Evolutionary conservation across 2,113 vertebrate species (phyloP), one percentile per base, ranked within the genome.

Genomic region (Dipodomys stephensi): DNA sequence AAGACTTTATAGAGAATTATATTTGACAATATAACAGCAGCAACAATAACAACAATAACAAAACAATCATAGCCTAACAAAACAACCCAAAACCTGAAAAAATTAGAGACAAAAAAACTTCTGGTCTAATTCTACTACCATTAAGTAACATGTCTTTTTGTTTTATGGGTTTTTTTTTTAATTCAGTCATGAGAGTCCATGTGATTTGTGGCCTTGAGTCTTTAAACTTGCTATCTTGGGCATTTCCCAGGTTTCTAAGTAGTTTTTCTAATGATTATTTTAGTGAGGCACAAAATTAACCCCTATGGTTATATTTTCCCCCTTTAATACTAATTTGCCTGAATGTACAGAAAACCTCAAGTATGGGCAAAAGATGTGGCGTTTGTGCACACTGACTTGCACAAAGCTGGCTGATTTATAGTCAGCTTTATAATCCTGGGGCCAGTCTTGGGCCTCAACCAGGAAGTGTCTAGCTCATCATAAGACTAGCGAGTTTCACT

Each of bases 1-100:
- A 88, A 88, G 71, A 71, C 79, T 86, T 94, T 89, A 85, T 62
- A 92, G 92, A 95, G 74, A 90, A 92, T 95, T 82, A 72, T 62
- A 64, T 74, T 93, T 88, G 79, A 88, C 83, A 86, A 46, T 0
- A 0, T 73, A 60, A 71, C 83, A 85, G 9, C 9, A 49, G 9
- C 49, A 49, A 1, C 49, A 49, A 9, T 12, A 49, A 49, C 12
- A 49, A 49, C 5, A 3, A 39, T 39, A 39, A 39, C 39, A 39
- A 49, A 9, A 67, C 73, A 82, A 44, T 27, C 12, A 80, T 1
- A 46, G 4, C 84, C 71, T 44, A 83, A 69, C 68, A 91, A 72
- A 73, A 62, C 57, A 76, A 44, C 62, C 12, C 62, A 39, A 39
- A 65, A 81, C 27, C 57, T 11, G 53, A 30, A 88, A 88, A 49